These are phyloP conservation scores for Aphrophora alni DNA, from an alignment of 2,888 invertebrate species.

Conservation along the genomic window DNA sequence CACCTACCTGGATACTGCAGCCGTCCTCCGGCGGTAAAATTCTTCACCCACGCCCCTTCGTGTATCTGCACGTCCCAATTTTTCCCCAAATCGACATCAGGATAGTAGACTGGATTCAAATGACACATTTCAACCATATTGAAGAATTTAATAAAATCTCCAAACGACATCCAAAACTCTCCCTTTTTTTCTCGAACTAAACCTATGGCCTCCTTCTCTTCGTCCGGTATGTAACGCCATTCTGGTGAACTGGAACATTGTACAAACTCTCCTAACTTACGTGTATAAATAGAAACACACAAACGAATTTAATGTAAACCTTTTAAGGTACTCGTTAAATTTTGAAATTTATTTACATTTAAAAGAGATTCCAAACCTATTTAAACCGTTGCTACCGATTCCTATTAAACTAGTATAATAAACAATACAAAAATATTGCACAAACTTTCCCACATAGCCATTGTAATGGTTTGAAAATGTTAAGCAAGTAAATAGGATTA, in stretches of 20 bases:
- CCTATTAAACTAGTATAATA: too few relatives aligned
- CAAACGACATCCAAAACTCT: constrained; percentile 97
- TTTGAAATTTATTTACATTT: too few relatives aligned
- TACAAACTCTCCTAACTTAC: too few relatives aligned
- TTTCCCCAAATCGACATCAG: constrained; percentile 74
- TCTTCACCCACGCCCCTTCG: constrained; percentile 91
- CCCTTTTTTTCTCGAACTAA: constrained; percentile 91
- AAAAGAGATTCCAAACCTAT: too few relatives aligned
- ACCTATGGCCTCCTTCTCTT: constrained; percentile 85
- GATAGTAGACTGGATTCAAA: constrained; percentile 90
- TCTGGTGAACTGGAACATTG: constrained; percentile 88
- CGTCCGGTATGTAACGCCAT: constrained; percentile 87
- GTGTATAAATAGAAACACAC: too few relatives aligned
- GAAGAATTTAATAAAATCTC: constrained; percentile 85
- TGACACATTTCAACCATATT: constrained; percentile 92
- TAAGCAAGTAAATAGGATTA: too few relatives aligned
- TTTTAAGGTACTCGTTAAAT: too few relatives aligned
- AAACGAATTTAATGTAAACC: too few relatives aligned
- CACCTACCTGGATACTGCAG: constrained; percentile 79
- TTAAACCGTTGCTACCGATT: too few relatives aligned
- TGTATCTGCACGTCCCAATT: constrained; percentile 94
- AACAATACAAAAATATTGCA: too few relatives aligned
- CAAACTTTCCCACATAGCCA: too few relatives aligned
- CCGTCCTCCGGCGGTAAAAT: constrained; percentile 96
- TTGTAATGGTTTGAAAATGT: too few relatives aligned